These are phyloP conservation scores for Chloroceryle amazona DNA, from an alignment of 2,797 vertebrate species.

Conservation along the genomic window DNA sequence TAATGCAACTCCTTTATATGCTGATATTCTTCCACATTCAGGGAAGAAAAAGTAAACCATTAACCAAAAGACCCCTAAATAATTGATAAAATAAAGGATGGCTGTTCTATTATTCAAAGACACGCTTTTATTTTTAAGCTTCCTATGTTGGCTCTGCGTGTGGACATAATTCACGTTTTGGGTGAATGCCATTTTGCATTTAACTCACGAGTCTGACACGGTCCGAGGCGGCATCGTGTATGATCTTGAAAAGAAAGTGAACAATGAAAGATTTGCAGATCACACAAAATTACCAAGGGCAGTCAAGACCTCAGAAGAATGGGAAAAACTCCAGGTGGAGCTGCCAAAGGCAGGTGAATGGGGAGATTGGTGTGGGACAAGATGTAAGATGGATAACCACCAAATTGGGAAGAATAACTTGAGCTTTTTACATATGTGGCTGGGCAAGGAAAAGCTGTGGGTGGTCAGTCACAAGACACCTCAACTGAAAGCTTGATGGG, in stretches of 20 bases:
- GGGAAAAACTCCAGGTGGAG: neutral
- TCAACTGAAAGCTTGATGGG: neutral
- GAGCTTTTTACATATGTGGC: neutral
- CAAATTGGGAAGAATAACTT: neutral
- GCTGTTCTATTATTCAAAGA: neutral
- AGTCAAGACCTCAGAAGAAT: neutral
- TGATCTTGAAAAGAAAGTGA: conserved; percentile 61
- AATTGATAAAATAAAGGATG: neutral
- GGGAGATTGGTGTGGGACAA: neutral
- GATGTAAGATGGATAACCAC: neutral
- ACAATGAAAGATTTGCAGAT: conserved; percentile 42
- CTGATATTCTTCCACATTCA: accelerated
- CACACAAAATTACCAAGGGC: neutral
- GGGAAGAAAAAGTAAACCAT: neutral
- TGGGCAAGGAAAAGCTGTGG: neutral
- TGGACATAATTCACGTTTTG: neutral
- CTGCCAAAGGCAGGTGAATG: neutral
- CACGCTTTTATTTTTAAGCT: neutral
- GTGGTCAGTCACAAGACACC: neutral
- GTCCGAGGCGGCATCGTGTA: neutral
- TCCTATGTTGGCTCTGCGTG: neutral
- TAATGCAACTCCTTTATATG: neutral
- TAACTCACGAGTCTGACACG: neutral
- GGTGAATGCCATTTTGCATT: conserved; percentile 18
- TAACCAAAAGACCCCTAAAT: neutral